phyloP scores from a whole-genome alignment of 2,797 vertebrate species.

The Cercopithecus diana region DNA sequence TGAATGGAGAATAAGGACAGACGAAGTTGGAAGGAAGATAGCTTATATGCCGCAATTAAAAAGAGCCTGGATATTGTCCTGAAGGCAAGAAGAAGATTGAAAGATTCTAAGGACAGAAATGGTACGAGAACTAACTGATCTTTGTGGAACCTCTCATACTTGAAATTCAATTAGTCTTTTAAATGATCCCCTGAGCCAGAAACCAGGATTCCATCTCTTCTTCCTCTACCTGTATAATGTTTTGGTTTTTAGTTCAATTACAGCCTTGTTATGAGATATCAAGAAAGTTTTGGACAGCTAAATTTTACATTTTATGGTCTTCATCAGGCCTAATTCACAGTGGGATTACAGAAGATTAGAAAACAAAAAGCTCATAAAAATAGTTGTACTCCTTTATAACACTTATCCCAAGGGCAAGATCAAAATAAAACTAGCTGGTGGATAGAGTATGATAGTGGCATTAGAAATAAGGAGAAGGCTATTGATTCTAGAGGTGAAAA shows the following conservation, averaged over 20 bases:
- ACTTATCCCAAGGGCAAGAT: background rate
- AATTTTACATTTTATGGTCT: conserved; percentile 4
- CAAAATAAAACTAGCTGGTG: background rate
- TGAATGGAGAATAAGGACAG: background rate
- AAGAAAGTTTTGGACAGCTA: background rate
- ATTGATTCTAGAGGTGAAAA: background rate
- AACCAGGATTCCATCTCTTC: background rate
- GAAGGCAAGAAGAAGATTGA: background rate
- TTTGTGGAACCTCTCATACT: background rate
- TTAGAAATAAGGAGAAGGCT: background rate
- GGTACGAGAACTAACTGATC: background rate
- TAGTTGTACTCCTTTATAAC: background rate
- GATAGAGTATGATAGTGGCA: background rate
- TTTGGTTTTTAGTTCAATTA: conserved; percentile 30
- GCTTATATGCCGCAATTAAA: background rate
- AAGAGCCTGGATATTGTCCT: background rate
- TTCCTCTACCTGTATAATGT: background rate
- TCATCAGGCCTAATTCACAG: background rate
- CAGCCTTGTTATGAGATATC: background rate
- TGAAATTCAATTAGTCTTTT: background rate
- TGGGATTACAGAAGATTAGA: background rate
- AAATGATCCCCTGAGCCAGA: background rate
- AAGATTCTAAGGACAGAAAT: background rate
- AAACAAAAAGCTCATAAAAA: conserved; percentile 24
- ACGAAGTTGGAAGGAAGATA: background rate